Base-by-base conservation (phyloP, 1,140 invertebrate species). In the Drosophila ambigua region DNA sequence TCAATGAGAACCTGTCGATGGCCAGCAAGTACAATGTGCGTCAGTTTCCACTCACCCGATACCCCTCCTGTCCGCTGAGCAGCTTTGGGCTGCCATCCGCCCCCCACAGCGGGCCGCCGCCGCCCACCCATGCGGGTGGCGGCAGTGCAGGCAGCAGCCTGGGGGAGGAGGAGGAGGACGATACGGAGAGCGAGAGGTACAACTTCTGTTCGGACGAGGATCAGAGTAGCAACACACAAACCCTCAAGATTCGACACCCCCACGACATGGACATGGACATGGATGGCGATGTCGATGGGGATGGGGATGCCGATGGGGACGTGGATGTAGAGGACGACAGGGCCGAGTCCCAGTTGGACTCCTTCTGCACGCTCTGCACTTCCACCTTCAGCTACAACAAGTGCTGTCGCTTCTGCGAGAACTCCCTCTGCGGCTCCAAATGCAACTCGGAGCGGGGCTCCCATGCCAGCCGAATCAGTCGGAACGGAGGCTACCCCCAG, bases 1-100 rank as follows among this genome's bases (percentile, higher is more conserved):
- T 92, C 44, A 92, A 92, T 63, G 91, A 92, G 57, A 92, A 92
- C 60, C 71, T 92, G 4, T 90, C 91, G 26, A 92, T 92, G 91
- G 80, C 90, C 54, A 91, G 90, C 66, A 91, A 89, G 66, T 89
- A 85, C 54, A 78, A 80, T 54, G 75, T 80, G 2, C 63, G 65
- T 0, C 77, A 81, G 59, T 88, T 77, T 69, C 84, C 77, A 0
- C 69, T 85, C 8, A 74, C 74, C 15, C 87, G 84, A 2, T 90
- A 90, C 48, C 77, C 84, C 24, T 88, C 89, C 4, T 90, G 85
- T 49, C 82, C 90, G 1, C 41, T 90, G 3, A 91, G 85, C 66
- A 81, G 61, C 41, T 88, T 77, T 5, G 74, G 77, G 0, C 45
- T 78, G 35, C 11, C 52, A 2, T 35, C 63, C 13, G 2, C 26